These are phyloP conservation scores for Apantesis nais DNA, from an alignment of 2,888 invertebrate species.

Conservation along the genomic window DNA sequence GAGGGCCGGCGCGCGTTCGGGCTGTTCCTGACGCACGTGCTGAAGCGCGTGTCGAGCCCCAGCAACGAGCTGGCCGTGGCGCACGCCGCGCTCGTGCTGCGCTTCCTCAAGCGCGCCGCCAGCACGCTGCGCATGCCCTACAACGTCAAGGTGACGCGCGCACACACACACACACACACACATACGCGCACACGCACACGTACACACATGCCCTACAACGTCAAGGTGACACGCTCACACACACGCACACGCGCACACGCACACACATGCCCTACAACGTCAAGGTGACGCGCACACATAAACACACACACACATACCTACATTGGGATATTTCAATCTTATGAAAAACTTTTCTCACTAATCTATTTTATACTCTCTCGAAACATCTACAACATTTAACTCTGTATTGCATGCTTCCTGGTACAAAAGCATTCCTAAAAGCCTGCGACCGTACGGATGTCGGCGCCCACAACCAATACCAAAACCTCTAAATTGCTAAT, in stretches of 20 bases:
- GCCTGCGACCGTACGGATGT: no score
- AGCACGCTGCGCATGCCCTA: conserved; percentile 89
- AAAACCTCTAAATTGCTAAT: no score
- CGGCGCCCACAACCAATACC: no score
- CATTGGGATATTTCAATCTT: not conserved
- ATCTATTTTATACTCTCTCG: not conserved
- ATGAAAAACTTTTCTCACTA: conserved; percentile 1
- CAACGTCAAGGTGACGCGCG: conserved; percentile 71
- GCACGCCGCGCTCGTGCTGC: conserved; percentile 89
- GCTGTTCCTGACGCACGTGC: conserved; percentile 90
- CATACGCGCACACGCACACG: not conserved
- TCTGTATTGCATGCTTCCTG: no score
- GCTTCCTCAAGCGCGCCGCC: conserved; percentile 91
- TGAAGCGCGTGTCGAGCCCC: conserved; percentile 87
- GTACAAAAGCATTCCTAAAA: no score
- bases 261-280: conserved; percentile 84
- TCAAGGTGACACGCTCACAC: not conserved
- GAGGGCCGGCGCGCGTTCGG: conserved; percentile 92
- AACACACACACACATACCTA: not conserved
- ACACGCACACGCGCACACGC: not conserved
- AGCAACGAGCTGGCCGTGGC: conserved; percentile 81
- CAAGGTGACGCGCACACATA: conserved; percentile 63
- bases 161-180: not conserved
- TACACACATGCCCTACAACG: not conserved
- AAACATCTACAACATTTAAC: not conserved